Evolutionary conservation across 2,113 vertebrate genomes (phyloP).

Genomic region (Brachyhypopomus occidentalis): DNA sequence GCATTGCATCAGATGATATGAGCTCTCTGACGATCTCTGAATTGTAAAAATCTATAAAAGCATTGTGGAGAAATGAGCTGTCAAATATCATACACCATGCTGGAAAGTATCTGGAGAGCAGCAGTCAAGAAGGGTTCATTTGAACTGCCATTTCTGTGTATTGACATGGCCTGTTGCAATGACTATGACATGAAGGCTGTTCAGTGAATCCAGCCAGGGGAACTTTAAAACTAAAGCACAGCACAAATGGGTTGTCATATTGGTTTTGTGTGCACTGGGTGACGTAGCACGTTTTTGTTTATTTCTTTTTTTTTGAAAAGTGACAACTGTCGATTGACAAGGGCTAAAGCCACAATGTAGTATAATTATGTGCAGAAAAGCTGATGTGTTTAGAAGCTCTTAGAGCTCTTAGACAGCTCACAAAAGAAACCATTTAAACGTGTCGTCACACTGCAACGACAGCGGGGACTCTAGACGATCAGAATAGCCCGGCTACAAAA

Average conservation of each 20-base stretch:
- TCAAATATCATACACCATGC: constrained; percentile 5
- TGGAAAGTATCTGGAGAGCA: constrained; percentile 8
- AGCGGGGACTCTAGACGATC: neutral
- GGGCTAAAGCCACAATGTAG: constrained; percentile 1
- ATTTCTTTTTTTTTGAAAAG: constrained; percentile 3
- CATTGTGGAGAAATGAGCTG: constrained; percentile 13
- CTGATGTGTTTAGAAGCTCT: neutral
- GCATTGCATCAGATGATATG: constrained; percentile 4
- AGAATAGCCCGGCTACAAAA: neutral
- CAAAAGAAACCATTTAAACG: neutral
- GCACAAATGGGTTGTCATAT: neutral
- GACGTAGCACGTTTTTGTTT: neutral
- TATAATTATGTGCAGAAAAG: neutral
- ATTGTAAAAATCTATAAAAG: constrained; percentile 24
- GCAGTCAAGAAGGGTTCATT: constrained; percentile 6
- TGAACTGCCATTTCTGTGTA: neutral
- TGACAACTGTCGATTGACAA: constrained; percentile 8
- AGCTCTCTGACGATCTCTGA: constrained; percentile 1
- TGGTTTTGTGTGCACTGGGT: neutral
- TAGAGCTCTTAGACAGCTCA: neutral
- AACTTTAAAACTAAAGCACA: neutral
- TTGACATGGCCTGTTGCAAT: constrained; percentile 7
- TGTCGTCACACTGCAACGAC: neutral
- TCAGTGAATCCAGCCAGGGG: neutral
- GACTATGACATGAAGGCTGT: constrained; percentile 18